phyloP scores from a whole-genome alignment of 2,113 vertebrate species.

The Accipiter virgatus region DNA sequence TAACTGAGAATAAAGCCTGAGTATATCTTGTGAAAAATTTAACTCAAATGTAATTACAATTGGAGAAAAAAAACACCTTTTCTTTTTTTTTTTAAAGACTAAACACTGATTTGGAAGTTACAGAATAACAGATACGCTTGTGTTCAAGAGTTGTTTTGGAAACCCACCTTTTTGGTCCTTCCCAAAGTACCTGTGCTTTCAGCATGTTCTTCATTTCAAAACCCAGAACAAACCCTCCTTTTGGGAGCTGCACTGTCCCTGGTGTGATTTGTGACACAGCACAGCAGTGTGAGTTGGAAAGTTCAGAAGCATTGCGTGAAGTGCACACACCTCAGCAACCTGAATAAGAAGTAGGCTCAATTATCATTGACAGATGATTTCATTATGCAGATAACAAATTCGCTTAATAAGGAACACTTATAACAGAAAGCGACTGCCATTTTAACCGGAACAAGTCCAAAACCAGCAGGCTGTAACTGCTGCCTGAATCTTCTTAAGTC shows the following conservation, averaged over 20 bases:
- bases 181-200: not conserved
- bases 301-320: not conserved
- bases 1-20: not conserved
- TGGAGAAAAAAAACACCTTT: not conserved
- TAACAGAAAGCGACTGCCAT: not conserved
- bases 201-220: not conserved
- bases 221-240: accelerated
- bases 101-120: not conserved
- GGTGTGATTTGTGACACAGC: not conserved
- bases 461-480: not conserved
- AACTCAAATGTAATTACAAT: not conserved
- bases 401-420: not conserved
- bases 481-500: not conserved
- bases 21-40: not conserved
- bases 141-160: not conserved
- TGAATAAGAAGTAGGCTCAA: not conserved
- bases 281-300: not conserved
- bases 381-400: not conserved
- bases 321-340: not conserved
- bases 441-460: not conserved
- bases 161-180: not conserved
- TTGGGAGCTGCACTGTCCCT: accelerated
- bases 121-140: not conserved
- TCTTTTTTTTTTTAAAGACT: not conserved
- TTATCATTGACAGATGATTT: not conserved